Evolutionary conservation across 2,888 invertebrate species (phyloP).

Genomic region (Caenorhabditis uteleia): DNA sequence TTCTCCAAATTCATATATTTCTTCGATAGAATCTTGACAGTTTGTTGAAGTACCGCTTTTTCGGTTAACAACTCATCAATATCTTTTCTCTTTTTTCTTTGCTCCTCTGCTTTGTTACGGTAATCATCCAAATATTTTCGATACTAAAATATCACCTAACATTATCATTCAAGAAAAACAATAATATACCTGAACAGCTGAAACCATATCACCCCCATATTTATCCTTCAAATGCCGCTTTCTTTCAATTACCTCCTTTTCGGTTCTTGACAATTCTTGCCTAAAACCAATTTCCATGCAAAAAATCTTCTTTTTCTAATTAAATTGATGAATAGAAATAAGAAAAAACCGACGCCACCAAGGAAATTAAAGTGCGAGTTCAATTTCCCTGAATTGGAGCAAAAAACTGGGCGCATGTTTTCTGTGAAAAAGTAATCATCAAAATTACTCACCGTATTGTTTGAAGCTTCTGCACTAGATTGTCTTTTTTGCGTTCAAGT

Average conservation of each 20-base stretch:
- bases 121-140: constrained; percentile 84
- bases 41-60: constrained; percentile 80
- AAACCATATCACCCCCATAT: constrained; percentile 35
- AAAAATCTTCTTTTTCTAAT: constrained; percentile 2
- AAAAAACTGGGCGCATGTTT: constrained; percentile 9
- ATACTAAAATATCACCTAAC: constrained; percentile 73
- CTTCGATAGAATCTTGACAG: constrained; percentile 78
- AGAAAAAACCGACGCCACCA: neutral
- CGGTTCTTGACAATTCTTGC: constrained; percentile 25
- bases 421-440: neutral
- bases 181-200: constrained; percentile 27
- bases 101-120: constrained; percentile 81
- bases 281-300: constrained; percentile 21
- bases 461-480: constrained; percentile 78
- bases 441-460: constrained; percentile 76
- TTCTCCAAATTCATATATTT: constrained; percentile 73
- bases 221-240: constrained; percentile 20
- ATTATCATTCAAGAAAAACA: neutral
- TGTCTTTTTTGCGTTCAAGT: constrained; percentile 82
- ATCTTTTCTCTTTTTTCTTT: constrained; percentile 82
- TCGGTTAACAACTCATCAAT: constrained; percentile 80
- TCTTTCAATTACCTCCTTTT: constrained; percentile 29
- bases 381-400: constrained; percentile 24
- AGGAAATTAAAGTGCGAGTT: constrained; percentile 4
- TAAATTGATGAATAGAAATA: constrained; percentile 1